phyloP scores from a whole-genome alignment of 2,113 vertebrate species.

The Bombycilla garrulus region DNA sequence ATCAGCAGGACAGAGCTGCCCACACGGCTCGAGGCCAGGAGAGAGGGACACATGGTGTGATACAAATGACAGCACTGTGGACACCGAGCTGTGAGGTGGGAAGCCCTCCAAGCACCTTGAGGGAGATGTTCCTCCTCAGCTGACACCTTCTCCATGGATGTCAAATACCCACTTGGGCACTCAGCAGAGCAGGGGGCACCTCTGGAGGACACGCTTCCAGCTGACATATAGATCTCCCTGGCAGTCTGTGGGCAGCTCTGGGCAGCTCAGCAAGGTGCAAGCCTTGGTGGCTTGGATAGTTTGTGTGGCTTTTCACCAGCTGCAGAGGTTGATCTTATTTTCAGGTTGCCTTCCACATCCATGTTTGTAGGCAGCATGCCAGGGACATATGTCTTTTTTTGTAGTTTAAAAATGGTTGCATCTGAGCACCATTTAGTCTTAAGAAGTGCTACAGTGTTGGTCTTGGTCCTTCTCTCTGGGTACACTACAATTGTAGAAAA shows the following conservation, averaged over 20 bases:
- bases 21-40: not conserved
- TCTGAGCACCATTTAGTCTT: not conserved
- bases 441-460: not conserved
- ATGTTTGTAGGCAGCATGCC: not conserved
- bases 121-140: not conserved
- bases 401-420: not conserved
- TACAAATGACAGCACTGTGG: not conserved
- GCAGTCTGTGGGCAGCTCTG: not conserved
- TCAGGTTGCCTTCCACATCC: not conserved
- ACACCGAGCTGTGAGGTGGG: rapidly evolving
- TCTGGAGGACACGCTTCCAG: not conserved
- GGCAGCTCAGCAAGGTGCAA: not conserved
- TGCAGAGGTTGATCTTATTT: not conserved
- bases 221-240: rapidly evolving
- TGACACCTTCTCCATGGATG: not conserved
- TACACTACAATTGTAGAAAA: rapidly evolving
- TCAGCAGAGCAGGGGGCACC: not conserved
- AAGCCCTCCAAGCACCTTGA: not conserved
- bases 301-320: not conserved
- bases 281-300: rapidly evolving
- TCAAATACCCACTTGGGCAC: not conserved
- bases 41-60: rapidly evolving
- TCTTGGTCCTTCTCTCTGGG: not conserved
- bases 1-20: not conserved
- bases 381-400: not conserved